These are phyloP conservation scores for Lamproptera curius DNA, from an alignment of 2,888 invertebrate species.

Conservation along the genomic window DNA sequence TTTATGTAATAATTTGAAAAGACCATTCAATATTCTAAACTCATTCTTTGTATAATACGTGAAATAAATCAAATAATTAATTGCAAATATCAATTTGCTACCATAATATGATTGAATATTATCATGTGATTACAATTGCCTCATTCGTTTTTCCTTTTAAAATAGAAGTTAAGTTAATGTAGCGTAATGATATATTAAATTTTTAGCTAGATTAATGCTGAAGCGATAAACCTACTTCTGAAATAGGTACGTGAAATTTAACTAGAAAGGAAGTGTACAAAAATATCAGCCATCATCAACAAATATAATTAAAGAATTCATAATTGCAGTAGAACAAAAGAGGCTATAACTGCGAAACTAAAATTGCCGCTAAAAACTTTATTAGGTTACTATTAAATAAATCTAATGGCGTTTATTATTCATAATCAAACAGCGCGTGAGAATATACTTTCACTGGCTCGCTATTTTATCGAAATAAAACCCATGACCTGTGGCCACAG, in stretches of 20 bases:
- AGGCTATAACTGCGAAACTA: neutral
- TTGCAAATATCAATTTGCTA: no score
- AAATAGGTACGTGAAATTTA: neutral
- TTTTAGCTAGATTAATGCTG: neutral
- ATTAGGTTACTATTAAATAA: conserved; percentile 12
- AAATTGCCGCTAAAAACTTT: neutral
- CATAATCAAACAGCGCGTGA: conserved; percentile 13
- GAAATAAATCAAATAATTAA: no score
- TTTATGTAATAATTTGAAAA: no score
- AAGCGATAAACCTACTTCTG: neutral
- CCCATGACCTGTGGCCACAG: conserved; percentile 6
- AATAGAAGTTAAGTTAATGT: no score
- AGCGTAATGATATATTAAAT: neutral
- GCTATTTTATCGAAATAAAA: conserved; percentile 5
- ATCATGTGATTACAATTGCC: neutral
- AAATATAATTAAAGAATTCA: neutral
- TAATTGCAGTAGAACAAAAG: neutral
- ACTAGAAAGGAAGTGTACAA: neutral
- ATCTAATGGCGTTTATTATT: conserved; percentile 1
- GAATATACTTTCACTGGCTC: conserved; percentile 19
- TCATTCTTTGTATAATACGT: no score
- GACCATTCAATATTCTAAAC: no score
- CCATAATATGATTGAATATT: no score
- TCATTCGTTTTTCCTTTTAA: neutral
- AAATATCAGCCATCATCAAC: neutral